Conservation (phyloP, 92 coral and sea anemone species). For the Parazoanthus swiftii region DNA sequence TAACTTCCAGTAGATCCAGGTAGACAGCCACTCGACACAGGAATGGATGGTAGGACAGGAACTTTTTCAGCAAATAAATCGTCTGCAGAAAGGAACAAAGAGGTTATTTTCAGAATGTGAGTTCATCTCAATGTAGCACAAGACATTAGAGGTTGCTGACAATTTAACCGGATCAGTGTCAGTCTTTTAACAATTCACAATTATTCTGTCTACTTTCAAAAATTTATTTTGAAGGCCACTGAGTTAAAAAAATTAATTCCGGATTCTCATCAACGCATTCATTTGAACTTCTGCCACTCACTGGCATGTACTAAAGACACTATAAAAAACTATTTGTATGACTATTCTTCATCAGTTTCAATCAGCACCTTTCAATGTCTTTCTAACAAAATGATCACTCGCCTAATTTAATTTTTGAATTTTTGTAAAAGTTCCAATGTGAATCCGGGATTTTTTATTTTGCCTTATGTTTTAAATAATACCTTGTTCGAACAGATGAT, state of each 20-base stretch:
- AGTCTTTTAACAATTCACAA: background rate
- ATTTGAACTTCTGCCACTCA: slow-evolving; percentile 1
- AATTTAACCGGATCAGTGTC: background rate
- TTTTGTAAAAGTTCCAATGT: no score
- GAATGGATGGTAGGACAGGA: slow-evolving; percentile 21
- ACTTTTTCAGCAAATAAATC: slow-evolving; percentile 37
- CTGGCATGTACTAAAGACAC: background rate
- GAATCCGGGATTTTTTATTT: no score
- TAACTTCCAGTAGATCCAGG: slow-evolving; percentile 31
- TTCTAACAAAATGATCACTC: no score
- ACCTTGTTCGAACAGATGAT: slow-evolving; percentile 10
- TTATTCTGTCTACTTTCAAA: slow-evolving; percentile 7
- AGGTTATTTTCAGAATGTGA: slow-evolving; percentile 1
- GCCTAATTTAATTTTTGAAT: no score
- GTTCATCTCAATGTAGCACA: background rate
- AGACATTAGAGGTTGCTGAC: background rate
- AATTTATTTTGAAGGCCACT: background rate
- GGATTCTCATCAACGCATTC: slow-evolving; percentile 14
- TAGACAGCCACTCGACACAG: slow-evolving; percentile 36
- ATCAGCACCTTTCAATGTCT: no score
- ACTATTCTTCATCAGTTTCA: background rate
- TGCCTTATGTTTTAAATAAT: background rate
- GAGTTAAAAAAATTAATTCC: background rate
- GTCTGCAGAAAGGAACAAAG: slow-evolving; percentile 6
- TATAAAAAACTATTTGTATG: background rate